Conservation (phyloP, 2,888 invertebrate species). For the Prosapia bicincta region DNA sequence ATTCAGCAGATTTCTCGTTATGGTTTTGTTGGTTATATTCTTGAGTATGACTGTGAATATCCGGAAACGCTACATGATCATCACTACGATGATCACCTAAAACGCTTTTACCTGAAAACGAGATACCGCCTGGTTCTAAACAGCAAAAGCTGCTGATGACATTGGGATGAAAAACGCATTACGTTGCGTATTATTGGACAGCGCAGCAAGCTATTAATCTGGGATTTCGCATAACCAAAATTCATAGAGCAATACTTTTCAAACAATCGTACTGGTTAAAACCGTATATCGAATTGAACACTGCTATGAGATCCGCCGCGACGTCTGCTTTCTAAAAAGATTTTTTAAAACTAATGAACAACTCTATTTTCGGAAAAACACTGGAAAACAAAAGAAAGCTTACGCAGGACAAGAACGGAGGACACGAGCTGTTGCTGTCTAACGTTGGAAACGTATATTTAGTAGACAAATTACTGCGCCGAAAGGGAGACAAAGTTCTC, state of each 20-base stretch:
- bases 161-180: slow-evolving; percentile 19
- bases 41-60: slow-evolving; percentile 27
- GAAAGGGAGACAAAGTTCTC: no score
- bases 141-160: slow-evolving; percentile 21
- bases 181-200: slow-evolving; percentile 15
- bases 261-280: slow-evolving; percentile 41
- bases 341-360: slow-evolving; percentile 16
- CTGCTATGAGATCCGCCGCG: slow-evolving; percentile 34
- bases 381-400: slow-evolving; percentile 18
- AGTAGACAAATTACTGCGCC: no score
- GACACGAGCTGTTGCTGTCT: no score
- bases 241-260: slow-evolving; percentile 41
- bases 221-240: slow-evolving; percentile 40
- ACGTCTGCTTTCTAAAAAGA: slow-evolving; percentile 44
- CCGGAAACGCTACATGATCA: slow-evolving; percentile 22
- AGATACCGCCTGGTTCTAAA: slow-evolving; percentile 14
- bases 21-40: slow-evolving; percentile 27
- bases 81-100: slow-evolving; percentile 21
- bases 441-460: no score
- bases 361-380: slow-evolving; percentile 13
- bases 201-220: slow-evolving; percentile 11
- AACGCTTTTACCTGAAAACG: slow-evolving; percentile 23
- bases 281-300: slow-evolving; percentile 38
- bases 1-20: not conserved
- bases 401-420: no score